Evolutionary conservation across 2,113 vertebrate species (phyloP).

Genomic region (Pandion haliaetus): DNA sequence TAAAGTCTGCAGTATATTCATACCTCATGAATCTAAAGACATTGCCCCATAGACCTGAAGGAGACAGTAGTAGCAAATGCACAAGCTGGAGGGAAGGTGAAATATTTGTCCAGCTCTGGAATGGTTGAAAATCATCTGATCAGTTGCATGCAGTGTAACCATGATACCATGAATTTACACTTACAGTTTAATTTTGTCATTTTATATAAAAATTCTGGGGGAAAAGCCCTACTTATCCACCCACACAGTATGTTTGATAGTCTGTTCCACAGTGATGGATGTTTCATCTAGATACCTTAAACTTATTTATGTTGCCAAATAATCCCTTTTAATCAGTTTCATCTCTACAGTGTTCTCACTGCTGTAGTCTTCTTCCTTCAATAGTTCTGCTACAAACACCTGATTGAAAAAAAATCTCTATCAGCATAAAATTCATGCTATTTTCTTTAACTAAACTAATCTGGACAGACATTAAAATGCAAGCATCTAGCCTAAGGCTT

Average conservation of each 20-base stretch:
- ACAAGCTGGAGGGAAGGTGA: not conserved
- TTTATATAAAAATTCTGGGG: not conserved
- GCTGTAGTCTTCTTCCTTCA: not conserved
- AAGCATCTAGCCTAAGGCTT: not conserved
- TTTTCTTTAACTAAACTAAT: not conserved
- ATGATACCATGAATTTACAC: not conserved
- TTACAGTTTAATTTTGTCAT: not conserved
- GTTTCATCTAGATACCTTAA: not conserved
- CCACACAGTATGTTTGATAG: not conserved
- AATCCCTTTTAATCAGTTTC: not conserved
- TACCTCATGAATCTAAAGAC: not conserved
- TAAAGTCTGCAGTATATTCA: not conserved
- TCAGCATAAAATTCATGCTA: not conserved
- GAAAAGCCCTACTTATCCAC: not conserved
- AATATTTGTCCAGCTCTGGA: not conserved
- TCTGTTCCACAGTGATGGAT: not conserved
- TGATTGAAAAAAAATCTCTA: not conserved
- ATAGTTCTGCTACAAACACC: not conserved
- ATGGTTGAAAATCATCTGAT: not conserved
- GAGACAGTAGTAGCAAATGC: not conserved
- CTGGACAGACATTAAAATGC: not conserved
- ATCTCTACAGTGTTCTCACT: not conserved
- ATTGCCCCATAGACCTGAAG: not conserved
- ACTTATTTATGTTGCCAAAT: not conserved
- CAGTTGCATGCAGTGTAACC: not conserved